Conservation (phyloP, 2,888 invertebrate genomes). For the Andrena haemorrhoa region DNA sequence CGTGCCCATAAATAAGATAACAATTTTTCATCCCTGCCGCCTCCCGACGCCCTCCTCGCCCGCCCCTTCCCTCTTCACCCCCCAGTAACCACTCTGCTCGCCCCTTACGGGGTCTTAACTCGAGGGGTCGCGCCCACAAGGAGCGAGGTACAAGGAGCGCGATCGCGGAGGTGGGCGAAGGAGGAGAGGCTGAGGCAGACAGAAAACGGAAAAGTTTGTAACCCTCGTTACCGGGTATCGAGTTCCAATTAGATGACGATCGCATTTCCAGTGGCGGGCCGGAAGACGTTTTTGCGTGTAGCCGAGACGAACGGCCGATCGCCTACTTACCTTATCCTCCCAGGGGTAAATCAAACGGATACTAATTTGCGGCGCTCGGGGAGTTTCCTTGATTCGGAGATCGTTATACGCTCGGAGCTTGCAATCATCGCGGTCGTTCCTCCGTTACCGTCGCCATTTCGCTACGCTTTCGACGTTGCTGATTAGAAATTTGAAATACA, state of each 20-base stretch:
- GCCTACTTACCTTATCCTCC: conserved; percentile 71
- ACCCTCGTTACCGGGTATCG: conserved; percentile 83
- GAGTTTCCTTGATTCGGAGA: conserved; percentile 77
- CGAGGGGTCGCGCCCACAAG: conserved; percentile 66
- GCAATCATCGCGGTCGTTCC: conserved; percentile 51
- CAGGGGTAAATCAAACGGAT: conserved; percentile 79
- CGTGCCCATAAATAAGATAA: conserved; percentile 83
- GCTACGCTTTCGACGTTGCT: neutral
- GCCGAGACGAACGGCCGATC: conserved; percentile 72
- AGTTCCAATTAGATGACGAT: conserved; percentile 84
- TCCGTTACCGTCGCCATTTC: conserved; percentile 16
- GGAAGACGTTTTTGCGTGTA: conserved; percentile 74
- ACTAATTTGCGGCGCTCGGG: conserved; percentile 81
- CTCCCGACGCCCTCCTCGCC: neutral
- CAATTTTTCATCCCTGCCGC: conserved; percentile 80
- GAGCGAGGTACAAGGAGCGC: conserved; percentile 42
- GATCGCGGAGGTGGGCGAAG: conserved; percentile 16
- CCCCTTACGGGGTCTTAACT: conserved; percentile 54
- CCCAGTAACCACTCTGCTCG: neutral
- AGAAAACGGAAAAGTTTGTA: conserved; percentile 80
- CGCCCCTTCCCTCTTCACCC: too few species aligned
- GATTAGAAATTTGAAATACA: neutral
- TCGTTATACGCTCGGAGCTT: conserved; percentile 61
- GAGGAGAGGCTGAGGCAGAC: conserved; percentile 63
- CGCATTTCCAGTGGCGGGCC: conserved; percentile 77